A percentile compares a stretch with the other conserved stretches of the same genome.
Evolutionary conservation across 2,113 vertebrate genomes (phyloP).

Genomic region (Scopus umbretta): DNA sequence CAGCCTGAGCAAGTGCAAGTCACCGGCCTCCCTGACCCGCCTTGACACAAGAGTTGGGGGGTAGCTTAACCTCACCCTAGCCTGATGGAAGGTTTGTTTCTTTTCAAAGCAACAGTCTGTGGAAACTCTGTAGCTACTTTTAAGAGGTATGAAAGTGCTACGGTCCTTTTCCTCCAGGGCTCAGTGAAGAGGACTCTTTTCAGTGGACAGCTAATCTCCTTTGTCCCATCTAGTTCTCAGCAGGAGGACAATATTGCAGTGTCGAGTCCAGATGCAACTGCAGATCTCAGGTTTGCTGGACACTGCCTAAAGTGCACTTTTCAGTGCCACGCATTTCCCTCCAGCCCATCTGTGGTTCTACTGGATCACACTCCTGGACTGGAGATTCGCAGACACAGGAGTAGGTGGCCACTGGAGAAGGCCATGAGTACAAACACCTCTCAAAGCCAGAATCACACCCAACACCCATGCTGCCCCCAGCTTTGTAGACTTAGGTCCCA

Average conservation of each 20-base stretch:
- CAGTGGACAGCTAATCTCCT: neutral
- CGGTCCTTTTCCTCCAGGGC: neutral
- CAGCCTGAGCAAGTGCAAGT: neutral
- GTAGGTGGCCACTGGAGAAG: neutral
- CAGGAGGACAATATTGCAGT: neutral
- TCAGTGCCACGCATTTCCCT: neutral
- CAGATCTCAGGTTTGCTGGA: neutral
- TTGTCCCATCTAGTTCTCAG: neutral
- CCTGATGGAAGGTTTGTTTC: neutral
- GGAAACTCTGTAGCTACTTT: neutral
- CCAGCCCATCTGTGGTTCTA: neutral
- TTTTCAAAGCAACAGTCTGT: neutral
- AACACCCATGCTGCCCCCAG: accelerated
- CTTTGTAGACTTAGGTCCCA: neutral
- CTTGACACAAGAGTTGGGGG: accelerated
- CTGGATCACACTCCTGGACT: neutral
- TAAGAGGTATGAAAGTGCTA: neutral
- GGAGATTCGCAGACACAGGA: accelerated
- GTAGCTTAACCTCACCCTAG: neutral
- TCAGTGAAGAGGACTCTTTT: neutral
- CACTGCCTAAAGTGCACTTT: neutral
- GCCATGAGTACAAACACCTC: neutral
- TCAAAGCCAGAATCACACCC: neutral
- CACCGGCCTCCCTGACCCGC: neutral
- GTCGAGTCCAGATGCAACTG: neutral